Conservation (phyloP, 2,888 invertebrate genomes). For the Drosophila ochracea region DNA sequence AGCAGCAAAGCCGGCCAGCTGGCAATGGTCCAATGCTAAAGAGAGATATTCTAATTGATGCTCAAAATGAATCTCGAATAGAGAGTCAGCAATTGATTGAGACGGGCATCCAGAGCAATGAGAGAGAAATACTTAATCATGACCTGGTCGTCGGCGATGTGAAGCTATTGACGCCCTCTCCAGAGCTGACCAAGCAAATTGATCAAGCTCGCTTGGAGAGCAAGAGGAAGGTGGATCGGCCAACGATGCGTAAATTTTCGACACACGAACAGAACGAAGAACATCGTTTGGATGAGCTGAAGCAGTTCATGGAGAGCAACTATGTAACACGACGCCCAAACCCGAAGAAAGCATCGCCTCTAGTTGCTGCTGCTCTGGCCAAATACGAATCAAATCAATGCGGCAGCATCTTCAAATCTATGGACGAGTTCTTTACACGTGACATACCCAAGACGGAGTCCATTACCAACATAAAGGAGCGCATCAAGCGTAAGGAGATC, state of each 20-base stretch:
- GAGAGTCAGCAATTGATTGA: slow-evolving; percentile 41
- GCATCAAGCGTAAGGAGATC: slow-evolving; percentile 78
- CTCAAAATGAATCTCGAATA: not conserved
- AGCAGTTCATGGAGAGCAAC: slow-evolving; percentile 76
- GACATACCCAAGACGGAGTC: slow-evolving; percentile 75
- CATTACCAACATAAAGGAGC: slow-evolving; percentile 71
- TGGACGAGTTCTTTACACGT: slow-evolving; percentile 76
- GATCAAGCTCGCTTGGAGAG: slow-evolving; percentile 59
- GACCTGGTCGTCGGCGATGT: slow-evolving; percentile 71
- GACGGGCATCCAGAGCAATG: slow-evolving; percentile 71
- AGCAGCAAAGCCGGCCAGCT: slow-evolving; percentile 18
- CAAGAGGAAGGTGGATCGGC: slow-evolving; percentile 33
- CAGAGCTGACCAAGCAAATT: slow-evolving; percentile 62
- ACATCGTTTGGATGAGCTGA: slow-evolving; percentile 77
- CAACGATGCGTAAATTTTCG: slow-evolving; percentile 68
- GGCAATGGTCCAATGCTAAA: not conserved
- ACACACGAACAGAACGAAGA: slow-evolving; percentile 72
- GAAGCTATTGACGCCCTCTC: slow-evolving; percentile 70
- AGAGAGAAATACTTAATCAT: slow-evolving; percentile 76
- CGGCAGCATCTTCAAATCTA: slow-evolving; percentile 68
- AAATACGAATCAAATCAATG: slow-evolving; percentile 48
- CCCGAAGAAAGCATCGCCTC: slow-evolving; percentile 42
- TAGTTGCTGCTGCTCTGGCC: slow-evolving; percentile 13
- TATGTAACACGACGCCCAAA: slow-evolving; percentile 62
- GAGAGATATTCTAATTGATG: slow-evolving; percentile 18